phyloP scores from a whole-genome alignment of 2,888 invertebrate species.

The Furcula furcula region DNA sequence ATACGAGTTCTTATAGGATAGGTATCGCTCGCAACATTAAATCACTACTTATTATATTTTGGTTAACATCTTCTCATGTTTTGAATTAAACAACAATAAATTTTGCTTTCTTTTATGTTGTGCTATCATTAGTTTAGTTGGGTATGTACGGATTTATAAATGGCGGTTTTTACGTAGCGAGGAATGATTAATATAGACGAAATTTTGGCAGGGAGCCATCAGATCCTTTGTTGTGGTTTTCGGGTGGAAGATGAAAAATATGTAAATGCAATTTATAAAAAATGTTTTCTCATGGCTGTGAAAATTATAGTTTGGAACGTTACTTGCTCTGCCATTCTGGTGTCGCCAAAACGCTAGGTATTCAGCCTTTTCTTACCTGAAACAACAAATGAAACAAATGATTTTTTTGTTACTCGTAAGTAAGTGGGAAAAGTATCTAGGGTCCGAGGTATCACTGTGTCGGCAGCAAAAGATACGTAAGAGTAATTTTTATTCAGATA shows the following conservation, averaged over 20 bases:
- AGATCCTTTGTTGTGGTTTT: slow-evolving; percentile 55
- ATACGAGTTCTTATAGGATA: too few relatives aligned
- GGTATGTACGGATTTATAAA: slow-evolving; percentile 52
- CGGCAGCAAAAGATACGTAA: too few relatives aligned
- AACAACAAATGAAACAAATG: slow-evolving; percentile 46
- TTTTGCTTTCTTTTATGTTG: slow-evolving; percentile 34
- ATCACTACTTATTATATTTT: too few relatives aligned
- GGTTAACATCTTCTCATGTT: slow-evolving; percentile 21
- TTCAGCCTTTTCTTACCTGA: slow-evolving; percentile 46
- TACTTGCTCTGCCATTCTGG: slow-evolving; percentile 7
- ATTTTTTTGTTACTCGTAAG: too few relatives aligned
- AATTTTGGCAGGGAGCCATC: slow-evolving; percentile 62
- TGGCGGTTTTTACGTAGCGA: slow-evolving; percentile 48
- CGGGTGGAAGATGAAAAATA: slow-evolving; percentile 40
- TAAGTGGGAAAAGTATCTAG: too few relatives aligned
- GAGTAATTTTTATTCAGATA: too few relatives aligned
- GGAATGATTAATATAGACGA: slow-evolving; percentile 61
- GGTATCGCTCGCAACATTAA: too few relatives aligned
- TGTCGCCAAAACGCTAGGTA: neutral
- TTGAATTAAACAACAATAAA: slow-evolving; percentile 24
- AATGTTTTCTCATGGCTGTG: slow-evolving; percentile 16
- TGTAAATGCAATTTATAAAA: slow-evolving; percentile 31
- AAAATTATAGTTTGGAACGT: neutral
- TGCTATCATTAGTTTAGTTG: slow-evolving; percentile 39
- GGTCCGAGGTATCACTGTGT: too few relatives aligned